Evolutionary conservation across 2,797 vertebrate species (phyloP).

Genomic region (Bradypodion pumilum): DNA sequence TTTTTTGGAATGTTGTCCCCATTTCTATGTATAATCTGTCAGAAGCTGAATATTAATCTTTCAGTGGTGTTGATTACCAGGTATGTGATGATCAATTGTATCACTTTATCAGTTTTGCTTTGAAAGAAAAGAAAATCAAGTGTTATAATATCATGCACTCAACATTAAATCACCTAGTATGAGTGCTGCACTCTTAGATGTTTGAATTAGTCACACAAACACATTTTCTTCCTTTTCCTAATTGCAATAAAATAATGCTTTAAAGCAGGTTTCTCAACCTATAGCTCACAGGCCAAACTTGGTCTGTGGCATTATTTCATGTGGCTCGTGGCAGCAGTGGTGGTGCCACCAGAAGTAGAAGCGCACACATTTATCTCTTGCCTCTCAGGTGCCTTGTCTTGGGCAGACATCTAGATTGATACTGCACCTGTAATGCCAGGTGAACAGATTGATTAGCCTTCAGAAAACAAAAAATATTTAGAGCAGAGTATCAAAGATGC

Average conservation of each 20-base stretch:
- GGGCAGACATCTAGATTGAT: conserved; percentile 33
- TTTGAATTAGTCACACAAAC: conserved; percentile 45
- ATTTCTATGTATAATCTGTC: conserved; percentile 43
- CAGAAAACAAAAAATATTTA: conserved; percentile 60
- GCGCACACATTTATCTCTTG: conserved; percentile 31
- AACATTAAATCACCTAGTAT: background rate
- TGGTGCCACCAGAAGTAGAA: no score
- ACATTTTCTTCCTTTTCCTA: conserved; percentile 11
- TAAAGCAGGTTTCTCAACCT: no score
- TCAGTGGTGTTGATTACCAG: conserved; percentile 60
- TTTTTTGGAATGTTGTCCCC: conserved; percentile 14
- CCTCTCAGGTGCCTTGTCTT: conserved; percentile 41
- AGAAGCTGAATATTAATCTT: conserved; percentile 47
- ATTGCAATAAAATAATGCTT: conserved; percentile 42
- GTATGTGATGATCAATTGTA: conserved; percentile 52
- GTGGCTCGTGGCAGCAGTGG: no score
- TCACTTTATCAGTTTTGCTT: conserved; percentile 60
- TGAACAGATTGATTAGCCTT: conserved; percentile 59
- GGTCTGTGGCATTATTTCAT: no score
- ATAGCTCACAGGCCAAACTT: no score
- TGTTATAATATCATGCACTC: conserved; percentile 52
- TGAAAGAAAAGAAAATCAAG: conserved; percentile 64
- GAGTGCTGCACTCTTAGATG: background rate
- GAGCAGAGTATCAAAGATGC: conserved; percentile 47
- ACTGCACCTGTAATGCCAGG: conserved; percentile 60